A percentile compares a stretch with the other conserved stretches of the same genome.
phyloP scores from a whole-genome alignment of 2,113 vertebrate genomes.

The Cygnus buccinator region DNA sequence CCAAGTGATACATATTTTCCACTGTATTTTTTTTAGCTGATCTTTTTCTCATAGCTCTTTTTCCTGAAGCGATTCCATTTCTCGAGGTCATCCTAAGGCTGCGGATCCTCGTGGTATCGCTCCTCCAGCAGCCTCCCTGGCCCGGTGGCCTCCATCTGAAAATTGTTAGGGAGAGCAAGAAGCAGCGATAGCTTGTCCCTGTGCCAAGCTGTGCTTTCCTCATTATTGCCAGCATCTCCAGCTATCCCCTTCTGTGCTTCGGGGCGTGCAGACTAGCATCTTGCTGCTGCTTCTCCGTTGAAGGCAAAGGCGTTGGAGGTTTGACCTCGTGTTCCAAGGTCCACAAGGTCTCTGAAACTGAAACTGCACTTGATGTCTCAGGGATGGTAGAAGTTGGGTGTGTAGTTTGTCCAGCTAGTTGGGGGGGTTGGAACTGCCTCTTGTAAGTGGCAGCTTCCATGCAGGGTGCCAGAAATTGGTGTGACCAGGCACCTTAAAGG shows the following conservation, averaged over 20 bases:
- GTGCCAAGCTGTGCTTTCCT: background rate
- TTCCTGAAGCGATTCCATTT: constrained; percentile 21
- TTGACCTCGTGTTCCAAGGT: background rate
- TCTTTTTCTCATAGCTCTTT: background rate
- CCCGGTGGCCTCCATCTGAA: background rate
- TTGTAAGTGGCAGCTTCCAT: background rate
- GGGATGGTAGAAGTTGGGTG: background rate
- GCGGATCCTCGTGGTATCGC: rapidly evolving
- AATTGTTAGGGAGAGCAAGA: background rate
- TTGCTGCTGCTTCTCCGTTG: background rate
- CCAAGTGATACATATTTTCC: constrained; percentile 39
- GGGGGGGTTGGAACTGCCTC: background rate
- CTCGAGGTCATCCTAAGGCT: constrained; percentile 35
- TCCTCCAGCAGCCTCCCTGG: background rate
- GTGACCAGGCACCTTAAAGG: background rate
- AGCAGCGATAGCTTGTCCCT: background rate
- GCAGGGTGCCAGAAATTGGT: background rate
- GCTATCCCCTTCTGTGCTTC: background rate
- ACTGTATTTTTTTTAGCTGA: background rate
- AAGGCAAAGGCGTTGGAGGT: background rate
- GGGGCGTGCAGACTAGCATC: rapidly evolving
- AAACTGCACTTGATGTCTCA: background rate
- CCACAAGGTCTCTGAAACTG: background rate
- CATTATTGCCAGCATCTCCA: background rate
- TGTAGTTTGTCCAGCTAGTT: background rate